These are phyloP conservation scores for Bovichtus variegatus DNA, from an alignment of 2,797 vertebrate species.

Conservation along the genomic window DNA sequence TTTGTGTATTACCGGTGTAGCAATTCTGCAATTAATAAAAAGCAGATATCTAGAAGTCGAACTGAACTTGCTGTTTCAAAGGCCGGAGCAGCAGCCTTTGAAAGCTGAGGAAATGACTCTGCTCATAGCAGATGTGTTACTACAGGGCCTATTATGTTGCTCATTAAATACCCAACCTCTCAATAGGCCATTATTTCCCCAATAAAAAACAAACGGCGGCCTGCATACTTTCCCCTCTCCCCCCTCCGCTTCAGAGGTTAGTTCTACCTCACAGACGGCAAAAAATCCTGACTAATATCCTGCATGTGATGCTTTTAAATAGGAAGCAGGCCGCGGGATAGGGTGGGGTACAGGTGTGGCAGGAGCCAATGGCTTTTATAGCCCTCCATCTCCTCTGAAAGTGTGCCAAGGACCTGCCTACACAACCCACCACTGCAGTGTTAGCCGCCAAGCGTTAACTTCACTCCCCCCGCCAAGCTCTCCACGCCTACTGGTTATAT, in stretches of 20 bases:
- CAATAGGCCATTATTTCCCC: slow-evolving; percentile 90
- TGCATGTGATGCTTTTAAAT: slow-evolving; percentile 88
- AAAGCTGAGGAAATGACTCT: slow-evolving; percentile 85
- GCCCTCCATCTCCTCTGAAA: slow-evolving; percentile 83
- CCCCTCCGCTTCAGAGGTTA: slow-evolving; percentile 79
- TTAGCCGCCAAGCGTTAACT: slow-evolving; percentile 77
- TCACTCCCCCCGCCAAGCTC: slow-evolving; percentile 65
- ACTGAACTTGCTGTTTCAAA: slow-evolving; percentile 75
- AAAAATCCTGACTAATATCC: slow-evolving; percentile 87
- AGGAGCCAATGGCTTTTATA: slow-evolving; percentile 85
- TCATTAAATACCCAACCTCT: slow-evolving; percentile 88
- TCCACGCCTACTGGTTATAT: slow-evolving; percentile 78
- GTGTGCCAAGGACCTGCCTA: slow-evolving; percentile 83
- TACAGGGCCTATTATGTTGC: slow-evolving; percentile 88
- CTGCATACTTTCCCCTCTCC: slow-evolving; percentile 78
- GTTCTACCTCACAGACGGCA: slow-evolving; percentile 83
- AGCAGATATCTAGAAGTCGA: slow-evolving; percentile 73
- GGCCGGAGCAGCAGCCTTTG: slow-evolving; percentile 79
- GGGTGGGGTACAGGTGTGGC: slow-evolving; percentile 86
- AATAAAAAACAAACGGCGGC: slow-evolving; percentile 87
- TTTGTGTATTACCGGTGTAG: slow-evolving; percentile 60
- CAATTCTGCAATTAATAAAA: slow-evolving; percentile 80
- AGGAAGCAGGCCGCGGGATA: slow-evolving; percentile 83
- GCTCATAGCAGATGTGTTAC: slow-evolving; percentile 88
- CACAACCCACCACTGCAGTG: slow-evolving; percentile 64